A percentile compares a stretch with the other conserved stretches of the same genome.
phyloP scores from a whole-genome alignment of 1,140 invertebrate species.

The Solen grandis region DNA sequence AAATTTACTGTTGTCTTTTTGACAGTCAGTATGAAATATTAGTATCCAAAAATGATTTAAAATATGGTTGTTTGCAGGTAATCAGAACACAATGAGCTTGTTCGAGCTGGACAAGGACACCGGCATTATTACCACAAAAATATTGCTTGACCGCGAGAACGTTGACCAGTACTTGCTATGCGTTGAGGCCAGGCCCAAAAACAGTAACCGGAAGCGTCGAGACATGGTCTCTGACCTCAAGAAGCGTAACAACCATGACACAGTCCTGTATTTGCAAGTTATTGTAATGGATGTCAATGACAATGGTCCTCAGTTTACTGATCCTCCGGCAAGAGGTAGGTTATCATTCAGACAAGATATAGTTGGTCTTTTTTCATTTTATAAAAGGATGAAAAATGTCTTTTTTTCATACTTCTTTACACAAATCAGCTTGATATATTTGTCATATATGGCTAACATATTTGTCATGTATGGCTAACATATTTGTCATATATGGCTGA shows the following conservation, averaged over 20 bases:
- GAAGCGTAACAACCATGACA: conserved; percentile 7
- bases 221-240: conserved; percentile 1
- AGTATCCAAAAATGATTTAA: too few relatives aligned
- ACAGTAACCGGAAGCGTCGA: background rate
- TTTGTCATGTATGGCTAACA: too few relatives aligned
- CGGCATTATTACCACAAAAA: conserved; percentile 41
- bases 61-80: conserved; percentile 1
- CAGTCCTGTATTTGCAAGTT: conserved; percentile 61
- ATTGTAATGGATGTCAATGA: conserved; percentile 65
- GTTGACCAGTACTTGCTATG: conserved; percentile 59
- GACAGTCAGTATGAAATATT: too few relatives aligned
- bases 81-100: background rate
- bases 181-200: conserved; percentile 25
- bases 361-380: too few relatives aligned
- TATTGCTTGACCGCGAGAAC: conserved; percentile 58
- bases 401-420: too few relatives aligned
- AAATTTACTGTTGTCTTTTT: background rate
- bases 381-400: too few relatives aligned
- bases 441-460: too few relatives aligned
- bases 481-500: too few relatives aligned
- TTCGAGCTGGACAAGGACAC: conserved; percentile 18
- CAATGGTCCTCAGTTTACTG: conserved; percentile 61
- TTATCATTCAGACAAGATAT: too few relatives aligned
- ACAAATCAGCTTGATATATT: too few relatives aligned
- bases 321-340: conserved; percentile 52